Evolutionary conservation across 2,797 vertebrate species (phyloP).

Genomic region (Karalla daura): DNA sequence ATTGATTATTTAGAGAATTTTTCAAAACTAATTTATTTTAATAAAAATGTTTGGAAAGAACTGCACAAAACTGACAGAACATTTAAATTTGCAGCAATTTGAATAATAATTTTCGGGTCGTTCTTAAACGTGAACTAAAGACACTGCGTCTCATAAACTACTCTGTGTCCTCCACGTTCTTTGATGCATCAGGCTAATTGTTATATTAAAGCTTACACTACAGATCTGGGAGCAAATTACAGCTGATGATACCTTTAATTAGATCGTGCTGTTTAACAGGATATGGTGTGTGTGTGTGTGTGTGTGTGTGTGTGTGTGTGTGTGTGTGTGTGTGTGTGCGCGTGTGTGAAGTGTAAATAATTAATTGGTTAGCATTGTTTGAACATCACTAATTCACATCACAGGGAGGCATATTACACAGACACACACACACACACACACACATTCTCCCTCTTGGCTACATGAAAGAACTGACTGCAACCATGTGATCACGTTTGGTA

Average conservation of each 20-base stretch:
- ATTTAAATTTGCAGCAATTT: too few relatives aligned
- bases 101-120: too few relatives aligned
- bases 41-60: too few relatives aligned
- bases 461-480: not conserved
- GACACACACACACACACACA: too few relatives aligned
- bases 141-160: slow-evolving; percentile 19
- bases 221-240: slow-evolving; percentile 25
- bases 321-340: slow-evolving; percentile 15
- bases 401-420: slow-evolving; percentile 14
- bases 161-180: slow-evolving; percentile 11
- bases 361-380: slow-evolving; percentile 42
- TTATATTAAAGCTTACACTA: slow-evolving; percentile 32
- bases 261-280: slow-evolving; percentile 18
- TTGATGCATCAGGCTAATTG: slow-evolving; percentile 26
- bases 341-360: slow-evolving; percentile 46
- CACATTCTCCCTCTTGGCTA: slow-evolving; percentile 2
- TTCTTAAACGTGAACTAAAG: too few relatives aligned
- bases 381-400: slow-evolving; percentile 51
- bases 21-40: too few relatives aligned
- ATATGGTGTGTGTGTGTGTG: slow-evolving; percentile 21
- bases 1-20: too few relatives aligned
- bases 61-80: too few relatives aligned
- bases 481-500: slow-evolving; percentile 9
- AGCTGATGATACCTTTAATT: slow-evolving; percentile 42
- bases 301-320: not conserved